Conservation (phyloP, 1,140 invertebrate genomes). For the Tachypleus tridentatus region DNA sequence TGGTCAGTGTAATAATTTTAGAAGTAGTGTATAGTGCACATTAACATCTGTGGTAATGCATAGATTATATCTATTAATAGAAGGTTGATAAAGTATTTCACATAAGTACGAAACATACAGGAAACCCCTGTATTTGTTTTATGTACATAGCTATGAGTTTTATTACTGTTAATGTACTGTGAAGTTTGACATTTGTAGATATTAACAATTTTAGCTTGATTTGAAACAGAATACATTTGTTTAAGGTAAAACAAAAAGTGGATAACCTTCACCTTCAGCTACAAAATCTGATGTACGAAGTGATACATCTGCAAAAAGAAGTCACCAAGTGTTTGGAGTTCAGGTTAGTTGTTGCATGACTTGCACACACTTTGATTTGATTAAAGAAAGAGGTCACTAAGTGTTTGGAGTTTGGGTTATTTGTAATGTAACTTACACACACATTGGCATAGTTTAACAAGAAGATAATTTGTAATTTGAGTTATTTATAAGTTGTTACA, state of each 20-base stretch:
- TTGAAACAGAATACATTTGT: conserved; percentile 3
- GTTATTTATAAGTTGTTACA: conserved; percentile 36
- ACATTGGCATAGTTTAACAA: conserved; percentile 40
- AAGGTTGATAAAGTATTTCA: too few relatives aligned
- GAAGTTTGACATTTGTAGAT: too few relatives aligned
- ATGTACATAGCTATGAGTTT: background rate
- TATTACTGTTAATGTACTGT: background rate
- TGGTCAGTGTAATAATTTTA: too few relatives aligned
- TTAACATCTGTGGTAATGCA: too few relatives aligned
- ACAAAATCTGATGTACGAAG: conserved; percentile 92
- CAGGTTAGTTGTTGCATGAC: conserved; percentile 43
- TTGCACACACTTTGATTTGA: background rate
- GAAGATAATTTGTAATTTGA: conserved; percentile 83
- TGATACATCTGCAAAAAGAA: conserved; percentile 84
- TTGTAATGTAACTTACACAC: conserved; percentile 9
- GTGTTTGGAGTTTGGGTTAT: conserved; percentile 78
- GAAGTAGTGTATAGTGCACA: too few relatives aligned
- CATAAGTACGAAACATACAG: background rate
- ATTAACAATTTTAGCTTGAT: too few relatives aligned
- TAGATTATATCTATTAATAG: too few relatives aligned
- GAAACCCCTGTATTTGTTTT: conserved; percentile 4
- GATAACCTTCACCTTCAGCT: conserved; percentile 79
- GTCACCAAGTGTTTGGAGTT: conserved; percentile 87
- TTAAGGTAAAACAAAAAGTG: conserved; percentile 64
- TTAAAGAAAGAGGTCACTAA: conserved; percentile 75